Evolutionary conservation across 2,888 invertebrate genomes (phyloP).

Genomic region (Clusia tigrina): DNA sequence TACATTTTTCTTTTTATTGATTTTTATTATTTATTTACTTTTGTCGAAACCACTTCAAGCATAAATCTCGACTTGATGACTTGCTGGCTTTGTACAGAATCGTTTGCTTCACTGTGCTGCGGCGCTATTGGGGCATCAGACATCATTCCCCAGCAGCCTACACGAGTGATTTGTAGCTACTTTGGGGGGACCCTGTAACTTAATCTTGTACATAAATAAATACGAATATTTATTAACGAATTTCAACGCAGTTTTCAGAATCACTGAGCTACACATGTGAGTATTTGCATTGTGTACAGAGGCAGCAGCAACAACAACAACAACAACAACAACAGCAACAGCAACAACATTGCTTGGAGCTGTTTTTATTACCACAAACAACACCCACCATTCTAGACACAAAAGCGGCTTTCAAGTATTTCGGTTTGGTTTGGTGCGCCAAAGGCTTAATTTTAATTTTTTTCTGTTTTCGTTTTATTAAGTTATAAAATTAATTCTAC

Average conservation of each 20-base stretch:
- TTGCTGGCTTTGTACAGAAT: not conserved
- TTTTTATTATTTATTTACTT: not conserved
- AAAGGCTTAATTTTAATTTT: no score
- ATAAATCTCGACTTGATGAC: not conserved
- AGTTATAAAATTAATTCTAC: not conserved
- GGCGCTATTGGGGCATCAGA: no score
- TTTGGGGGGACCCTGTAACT: not conserved
- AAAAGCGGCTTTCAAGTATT: not conserved
- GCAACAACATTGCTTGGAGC: not conserved
- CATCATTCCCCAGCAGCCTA: not conserved
- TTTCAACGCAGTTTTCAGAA: not conserved
- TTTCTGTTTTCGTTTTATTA: not conserved
- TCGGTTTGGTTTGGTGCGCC: not conserved
- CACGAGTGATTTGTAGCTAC: not conserved
- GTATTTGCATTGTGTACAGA: slow-evolving; percentile 1
- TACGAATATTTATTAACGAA: not conserved
- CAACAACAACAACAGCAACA: no score
- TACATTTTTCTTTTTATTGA: not conserved
- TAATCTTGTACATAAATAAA: not conserved
- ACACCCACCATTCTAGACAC: not conserved
- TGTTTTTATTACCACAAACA: not conserved
- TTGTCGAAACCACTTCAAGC: not conserved
- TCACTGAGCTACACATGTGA: no score
- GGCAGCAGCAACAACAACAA: no score
- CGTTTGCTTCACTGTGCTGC: no score